phyloP scores from a whole-genome alignment of 2,113 vertebrate species.

The Platysternon megacephalum region DNA sequence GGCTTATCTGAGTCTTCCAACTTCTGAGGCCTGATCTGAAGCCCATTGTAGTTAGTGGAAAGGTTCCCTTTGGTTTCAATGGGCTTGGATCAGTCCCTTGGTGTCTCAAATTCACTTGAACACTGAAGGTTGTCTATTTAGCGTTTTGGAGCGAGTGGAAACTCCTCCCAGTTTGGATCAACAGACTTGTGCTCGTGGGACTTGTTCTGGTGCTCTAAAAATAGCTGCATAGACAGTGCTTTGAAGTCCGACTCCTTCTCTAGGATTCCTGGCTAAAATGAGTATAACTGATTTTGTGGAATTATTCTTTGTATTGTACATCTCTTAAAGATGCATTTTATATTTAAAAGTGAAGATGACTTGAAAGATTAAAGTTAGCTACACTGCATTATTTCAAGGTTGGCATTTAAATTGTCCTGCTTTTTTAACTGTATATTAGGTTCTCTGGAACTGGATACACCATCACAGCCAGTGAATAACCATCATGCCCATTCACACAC shows the following conservation, averaged over 20 bases:
- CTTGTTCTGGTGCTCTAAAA: neutral
- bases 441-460: slow-evolving; percentile 96
- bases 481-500: slow-evolving; percentile 96
- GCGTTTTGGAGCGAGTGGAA: neutral
- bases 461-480: slow-evolving; percentile 97
- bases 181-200: neutral
- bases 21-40: neutral
- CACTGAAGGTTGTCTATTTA: neutral
- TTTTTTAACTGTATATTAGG: slow-evolving; percentile 74
- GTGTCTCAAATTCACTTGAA: neutral
- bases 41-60: neutral
- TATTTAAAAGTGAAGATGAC: neutral
- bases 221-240: neutral
- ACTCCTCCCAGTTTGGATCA: neutral
- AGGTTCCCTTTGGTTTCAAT: neutral
- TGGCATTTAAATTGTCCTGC: neutral
- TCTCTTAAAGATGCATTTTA: neutral
- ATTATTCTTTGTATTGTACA: neutral
- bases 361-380: neutral
- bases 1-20: neutral
- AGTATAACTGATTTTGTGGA: neutral
- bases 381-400: neutral
- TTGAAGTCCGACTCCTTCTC: neutral
- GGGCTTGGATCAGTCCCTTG: neutral
- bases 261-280: neutral